Evolutionary conservation across 1,140 invertebrate species (phyloP), one percentile per base, ranked within the genome.

Genomic region (Phortica variegata): DNA sequence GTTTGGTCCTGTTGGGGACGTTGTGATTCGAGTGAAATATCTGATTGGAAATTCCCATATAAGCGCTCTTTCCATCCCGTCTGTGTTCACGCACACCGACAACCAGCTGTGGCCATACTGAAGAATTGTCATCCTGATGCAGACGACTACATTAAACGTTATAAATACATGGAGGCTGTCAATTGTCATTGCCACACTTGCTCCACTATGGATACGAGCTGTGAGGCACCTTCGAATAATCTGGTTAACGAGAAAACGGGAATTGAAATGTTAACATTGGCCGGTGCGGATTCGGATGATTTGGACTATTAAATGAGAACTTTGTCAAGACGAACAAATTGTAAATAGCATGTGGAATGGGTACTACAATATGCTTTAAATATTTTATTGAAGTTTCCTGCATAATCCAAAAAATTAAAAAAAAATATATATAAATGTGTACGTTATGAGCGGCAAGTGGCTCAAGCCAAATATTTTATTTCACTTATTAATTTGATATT

Each of bases 41-140:
- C 87, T 0, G 89, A 93, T 75, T 93, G 87, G 84, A 82, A 88
- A 63, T 91, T 92, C 72, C 91, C 91, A 0, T 93, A 85, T 66
- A 93, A 91, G 72, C 81, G 85, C 26, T 89, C 88, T 3, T 82
- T 84, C 54, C 90, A 93, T 72, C 88, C 88, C 0, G 89, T 93
- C 1, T 93, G 91, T 75, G 84, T 90, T 12, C 90, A 91, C 65
- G 85, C 84, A 2, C 79, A 81, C 2, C 77, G 83, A 1, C 79
- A 78, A 39, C 66, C 76, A n/a, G 76, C 78, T 2, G 75, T 78
- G 13, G 82, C 82, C 1, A 77, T 73, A 5, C 73, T 90, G 3
- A 72, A 62, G 3, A 78, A 88, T 60, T 90, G 88, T 65, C 83
- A 89, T 59, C 77, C 80, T 3, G 83, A 79, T 7, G 84, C 80